phyloP scores from a whole-genome alignment of 2,113 vertebrate genomes.

The Vimba vimba region DNA sequence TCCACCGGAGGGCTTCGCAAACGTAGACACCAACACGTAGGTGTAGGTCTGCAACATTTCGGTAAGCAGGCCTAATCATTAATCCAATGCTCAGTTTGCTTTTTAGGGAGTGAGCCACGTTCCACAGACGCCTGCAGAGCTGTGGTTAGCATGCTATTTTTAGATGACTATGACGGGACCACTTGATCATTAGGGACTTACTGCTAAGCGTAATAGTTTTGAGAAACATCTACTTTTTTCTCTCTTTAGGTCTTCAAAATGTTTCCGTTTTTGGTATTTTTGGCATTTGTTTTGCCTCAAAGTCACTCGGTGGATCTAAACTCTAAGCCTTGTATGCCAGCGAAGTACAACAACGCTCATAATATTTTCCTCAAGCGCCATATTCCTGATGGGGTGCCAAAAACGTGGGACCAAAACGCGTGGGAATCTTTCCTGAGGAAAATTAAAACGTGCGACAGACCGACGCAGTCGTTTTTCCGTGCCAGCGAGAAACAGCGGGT shows the following conservation, averaged over 20 bases:
- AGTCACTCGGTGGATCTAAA: conserved; percentile 57
- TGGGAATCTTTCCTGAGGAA: conserved; percentile 68
- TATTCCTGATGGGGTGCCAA: conserved; percentile 59
- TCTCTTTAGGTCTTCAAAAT: conserved; percentile 29
- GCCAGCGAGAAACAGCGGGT: conserved; percentile 63
- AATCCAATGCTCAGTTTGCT: background rate
- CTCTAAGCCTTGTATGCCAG: conserved; percentile 67
- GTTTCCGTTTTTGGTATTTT: conserved; percentile 9
- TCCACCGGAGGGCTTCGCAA: background rate
- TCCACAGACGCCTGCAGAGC: background rate
- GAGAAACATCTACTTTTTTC: background rate
- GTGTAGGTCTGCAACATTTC: background rate
- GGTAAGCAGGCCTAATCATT: background rate
- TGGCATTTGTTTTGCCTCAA: conserved; percentile 45
- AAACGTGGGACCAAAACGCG: conserved; percentile 50
- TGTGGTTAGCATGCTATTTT: background rate
- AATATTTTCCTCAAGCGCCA: conserved; percentile 69
- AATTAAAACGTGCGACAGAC: conserved; percentile 66
- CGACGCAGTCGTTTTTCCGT: conserved; percentile 77
- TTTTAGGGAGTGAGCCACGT: background rate
- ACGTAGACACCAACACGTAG: background rate
- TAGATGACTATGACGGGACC: background rate
- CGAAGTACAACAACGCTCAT: conserved; percentile 66
- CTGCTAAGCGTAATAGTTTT: background rate
- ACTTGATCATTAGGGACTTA: background rate